phyloP scores from a whole-genome alignment of 2,888 invertebrate genomes.

The Cheilosia soror region DNA sequence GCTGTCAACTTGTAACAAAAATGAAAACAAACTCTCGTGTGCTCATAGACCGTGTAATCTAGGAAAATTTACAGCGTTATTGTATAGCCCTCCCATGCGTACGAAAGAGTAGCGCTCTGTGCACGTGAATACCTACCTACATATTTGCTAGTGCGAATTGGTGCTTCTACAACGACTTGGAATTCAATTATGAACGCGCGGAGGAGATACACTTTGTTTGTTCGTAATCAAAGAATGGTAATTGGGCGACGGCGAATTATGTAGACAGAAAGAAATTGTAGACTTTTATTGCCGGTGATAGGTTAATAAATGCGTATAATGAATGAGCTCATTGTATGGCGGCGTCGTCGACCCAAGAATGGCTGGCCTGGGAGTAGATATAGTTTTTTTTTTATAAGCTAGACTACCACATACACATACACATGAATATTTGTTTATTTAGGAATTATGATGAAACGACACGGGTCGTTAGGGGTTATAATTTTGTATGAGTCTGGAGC shows the following conservation, averaged over 20 bases:
- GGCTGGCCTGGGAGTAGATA: not conserved
- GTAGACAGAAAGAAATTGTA: constrained; percentile 19
- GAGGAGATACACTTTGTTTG: not conserved
- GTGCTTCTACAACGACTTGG: not conserved
- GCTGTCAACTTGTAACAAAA: constrained; percentile 7
- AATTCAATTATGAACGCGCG: constrained; percentile 3
- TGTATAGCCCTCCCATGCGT: constrained; percentile 19
- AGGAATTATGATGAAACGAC: not conserved
- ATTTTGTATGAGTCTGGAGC: not conserved
- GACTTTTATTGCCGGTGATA: constrained; percentile 51
- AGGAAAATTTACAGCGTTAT: constrained; percentile 18
- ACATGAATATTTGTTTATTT: not conserved
- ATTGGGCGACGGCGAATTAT: constrained; percentile 28
- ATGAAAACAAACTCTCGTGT: not conserved
- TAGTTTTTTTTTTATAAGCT: not conserved
- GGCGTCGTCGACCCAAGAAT: constrained; percentile 7
- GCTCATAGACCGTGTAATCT: constrained; percentile 32
- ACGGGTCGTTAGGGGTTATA: not conserved
- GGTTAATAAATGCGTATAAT: constrained; percentile 35
- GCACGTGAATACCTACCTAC: constrained; percentile 8
- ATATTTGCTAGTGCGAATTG: constrained; percentile 13
- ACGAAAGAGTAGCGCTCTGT: not conserved
- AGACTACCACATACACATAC: not conserved
- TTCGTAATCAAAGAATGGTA: constrained; percentile 22
- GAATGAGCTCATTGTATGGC: constrained; percentile 28